Conservation (phyloP, 1,140 invertebrate genomes). For the Musca domestica region DNA sequence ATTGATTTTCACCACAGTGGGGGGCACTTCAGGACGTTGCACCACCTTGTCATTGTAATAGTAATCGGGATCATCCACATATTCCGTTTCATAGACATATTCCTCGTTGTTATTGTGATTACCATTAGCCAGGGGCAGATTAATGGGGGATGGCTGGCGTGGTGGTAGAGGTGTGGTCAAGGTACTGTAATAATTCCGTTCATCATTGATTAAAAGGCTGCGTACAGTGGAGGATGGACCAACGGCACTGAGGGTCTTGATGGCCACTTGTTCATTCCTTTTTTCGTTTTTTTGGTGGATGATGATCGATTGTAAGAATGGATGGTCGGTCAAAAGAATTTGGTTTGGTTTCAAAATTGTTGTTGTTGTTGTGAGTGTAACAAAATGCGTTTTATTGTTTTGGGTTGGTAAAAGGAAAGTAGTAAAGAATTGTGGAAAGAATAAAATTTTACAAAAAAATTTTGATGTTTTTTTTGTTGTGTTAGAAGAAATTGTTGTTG, state of each 20-base stretch:
- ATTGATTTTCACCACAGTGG: not conserved
- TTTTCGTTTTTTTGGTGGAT: conserved; percentile 5
- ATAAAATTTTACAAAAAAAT: conserved; percentile 22
- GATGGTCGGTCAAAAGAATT: not conserved
- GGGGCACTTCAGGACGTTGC: not conserved
- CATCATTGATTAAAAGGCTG: conserved; percentile 25
- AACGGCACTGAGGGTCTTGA: conserved; percentile 12
- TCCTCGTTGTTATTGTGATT: not conserved
- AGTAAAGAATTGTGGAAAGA: conserved; percentile 1
- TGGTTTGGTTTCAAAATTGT: conserved; percentile 1
- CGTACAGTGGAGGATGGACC: conserved; percentile 7
- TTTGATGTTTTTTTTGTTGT: conserved; percentile 17
- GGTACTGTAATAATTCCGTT: conserved; percentile 36
- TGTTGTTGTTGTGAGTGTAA: not conserved
- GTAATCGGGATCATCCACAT: conserved; percentile 17
- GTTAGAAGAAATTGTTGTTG: not conserved
- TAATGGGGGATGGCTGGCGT: not conserved
- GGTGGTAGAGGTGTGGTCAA: conserved; percentile 28
- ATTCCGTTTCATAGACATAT: conserved; percentile 7
- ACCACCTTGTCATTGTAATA: conserved; percentile 6
- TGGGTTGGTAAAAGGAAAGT: not conserved
- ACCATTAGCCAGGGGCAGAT: too few species aligned
- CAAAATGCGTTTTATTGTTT: not conserved
- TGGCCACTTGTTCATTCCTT: conserved; percentile 21
- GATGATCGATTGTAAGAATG: conserved; percentile 7